phyloP scores from a whole-genome alignment of 2,797 vertebrate species.

The Euphonia xanthogaster region DNA sequence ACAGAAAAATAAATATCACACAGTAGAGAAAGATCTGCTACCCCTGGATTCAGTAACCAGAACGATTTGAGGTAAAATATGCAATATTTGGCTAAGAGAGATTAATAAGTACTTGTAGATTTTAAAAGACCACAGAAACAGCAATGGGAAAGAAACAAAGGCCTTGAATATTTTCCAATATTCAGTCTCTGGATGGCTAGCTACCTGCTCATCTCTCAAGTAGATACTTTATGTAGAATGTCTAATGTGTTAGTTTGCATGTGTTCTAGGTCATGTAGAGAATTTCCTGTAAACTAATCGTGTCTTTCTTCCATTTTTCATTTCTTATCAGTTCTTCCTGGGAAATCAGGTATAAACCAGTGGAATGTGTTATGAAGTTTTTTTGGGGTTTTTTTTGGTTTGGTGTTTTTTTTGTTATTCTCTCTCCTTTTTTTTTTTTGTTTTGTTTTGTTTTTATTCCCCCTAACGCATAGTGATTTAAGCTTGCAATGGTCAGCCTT shows the following conservation, averaged over 20 bases:
- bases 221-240: conserved; percentile 42
- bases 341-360: conserved; percentile 99
- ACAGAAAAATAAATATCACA: not conserved
- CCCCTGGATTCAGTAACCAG: not conserved
- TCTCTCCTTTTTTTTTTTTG: not conserved
- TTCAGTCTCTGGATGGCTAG: conserved; percentile 8
- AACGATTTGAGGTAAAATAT: not conserved
- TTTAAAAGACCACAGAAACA: conserved; percentile 33
- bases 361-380: conserved; percentile 75
- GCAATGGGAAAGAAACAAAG: not conserved
- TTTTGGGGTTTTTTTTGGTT: not conserved
- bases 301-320: conserved; percentile 85
- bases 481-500: conserved; percentile 74
- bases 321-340: conserved; percentile 98
- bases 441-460: not conserved
- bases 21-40: not conserved
- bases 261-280: conserved; percentile 65
- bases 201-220: conserved; percentile 34
- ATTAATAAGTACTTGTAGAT: not conserved
- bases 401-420: not conserved
- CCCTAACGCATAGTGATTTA: conserved; percentile 70
- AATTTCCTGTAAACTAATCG: conserved; percentile 82
- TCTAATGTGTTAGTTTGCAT: conserved; percentile 55
- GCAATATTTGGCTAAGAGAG: not conserved
- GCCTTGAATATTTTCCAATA: not conserved